phyloP scores from a whole-genome alignment of 2,888 invertebrate species.

The Zootermopsis nevadensis region DNA sequence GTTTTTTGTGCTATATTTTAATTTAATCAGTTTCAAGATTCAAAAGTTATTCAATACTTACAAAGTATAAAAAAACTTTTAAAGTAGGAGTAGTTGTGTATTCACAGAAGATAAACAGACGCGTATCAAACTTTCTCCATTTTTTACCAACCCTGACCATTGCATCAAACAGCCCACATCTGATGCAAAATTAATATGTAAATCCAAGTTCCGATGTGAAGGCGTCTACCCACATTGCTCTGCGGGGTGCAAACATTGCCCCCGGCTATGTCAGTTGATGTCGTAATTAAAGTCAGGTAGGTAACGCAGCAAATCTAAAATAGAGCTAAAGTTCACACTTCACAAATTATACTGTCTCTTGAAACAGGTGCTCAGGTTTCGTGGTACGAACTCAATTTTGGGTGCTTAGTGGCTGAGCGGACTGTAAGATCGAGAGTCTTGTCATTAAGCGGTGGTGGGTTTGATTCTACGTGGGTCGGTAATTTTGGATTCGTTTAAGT shows the following conservation, averaged over 20 bases:
- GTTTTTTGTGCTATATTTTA: neutral
- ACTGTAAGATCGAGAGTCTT: no score
- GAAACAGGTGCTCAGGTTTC: no score
- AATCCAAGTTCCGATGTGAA: constrained; percentile 6
- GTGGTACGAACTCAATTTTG: no score
- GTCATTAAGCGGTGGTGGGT: no score
- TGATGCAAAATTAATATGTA: constrained; percentile 26
- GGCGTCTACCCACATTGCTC: constrained; percentile 1
- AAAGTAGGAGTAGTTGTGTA: neutral
- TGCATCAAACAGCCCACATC: constrained; percentile 27
- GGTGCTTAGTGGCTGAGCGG: no score
- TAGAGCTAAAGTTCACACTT: no score
- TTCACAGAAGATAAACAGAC: neutral
- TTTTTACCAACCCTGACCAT: constrained; percentile 13
- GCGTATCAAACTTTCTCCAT: constrained; percentile 19
- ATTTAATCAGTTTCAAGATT: neutral
- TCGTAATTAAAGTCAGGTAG: constrained; percentile 2
- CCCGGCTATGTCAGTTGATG: neutral
- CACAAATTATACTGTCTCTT: no score
- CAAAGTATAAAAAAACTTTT: neutral
- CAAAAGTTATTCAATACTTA: neutral
- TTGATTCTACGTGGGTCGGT: no score
- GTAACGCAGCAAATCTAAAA: neutral
- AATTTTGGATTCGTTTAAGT: no score
- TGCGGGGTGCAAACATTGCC: constrained; percentile 14